Conservation (phyloP, 2,797 vertebrate genomes). For the Limosa lapponica region DNA sequence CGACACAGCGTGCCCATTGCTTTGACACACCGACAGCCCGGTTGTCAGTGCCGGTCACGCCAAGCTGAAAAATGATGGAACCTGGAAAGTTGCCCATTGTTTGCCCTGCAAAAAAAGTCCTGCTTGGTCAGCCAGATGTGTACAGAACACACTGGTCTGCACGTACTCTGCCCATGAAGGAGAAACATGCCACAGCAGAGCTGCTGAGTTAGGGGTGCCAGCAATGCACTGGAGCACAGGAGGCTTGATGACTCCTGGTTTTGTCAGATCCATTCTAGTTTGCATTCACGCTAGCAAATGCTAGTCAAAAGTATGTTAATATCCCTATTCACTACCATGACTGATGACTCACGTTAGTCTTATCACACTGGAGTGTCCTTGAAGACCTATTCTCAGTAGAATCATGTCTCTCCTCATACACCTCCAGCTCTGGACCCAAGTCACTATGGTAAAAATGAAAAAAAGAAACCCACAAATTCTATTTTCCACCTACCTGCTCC, state of each 20-base stretch:
- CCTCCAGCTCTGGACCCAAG: not conserved
- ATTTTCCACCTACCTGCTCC: not conserved
- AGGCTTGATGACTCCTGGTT: not conserved
- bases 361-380: slow-evolving; percentile 26
- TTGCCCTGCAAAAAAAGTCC: not conserved
- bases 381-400: not conserved
- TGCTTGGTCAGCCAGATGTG: not conserved
- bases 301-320: slow-evolving; percentile 23
- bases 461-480: not conserved
- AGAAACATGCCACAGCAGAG: not conserved
- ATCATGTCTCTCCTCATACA: not conserved
- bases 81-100: not conserved
- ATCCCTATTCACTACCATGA: not conserved
- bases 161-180: not conserved
- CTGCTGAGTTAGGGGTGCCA: not conserved
- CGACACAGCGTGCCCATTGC: not conserved
- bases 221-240: not conserved
- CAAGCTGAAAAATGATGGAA: not conserved
- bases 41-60: not conserved
- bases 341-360: slow-evolving; percentile 50
- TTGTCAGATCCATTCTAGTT: not conserved
- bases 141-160: not conserved
- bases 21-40: rapidly evolving
- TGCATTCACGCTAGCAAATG: slow-evolving; percentile 2
- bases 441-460: not conserved